phyloP scores from a whole-genome alignment of 1,140 invertebrate genomes.

The Matsumurasca onukii region DNA sequence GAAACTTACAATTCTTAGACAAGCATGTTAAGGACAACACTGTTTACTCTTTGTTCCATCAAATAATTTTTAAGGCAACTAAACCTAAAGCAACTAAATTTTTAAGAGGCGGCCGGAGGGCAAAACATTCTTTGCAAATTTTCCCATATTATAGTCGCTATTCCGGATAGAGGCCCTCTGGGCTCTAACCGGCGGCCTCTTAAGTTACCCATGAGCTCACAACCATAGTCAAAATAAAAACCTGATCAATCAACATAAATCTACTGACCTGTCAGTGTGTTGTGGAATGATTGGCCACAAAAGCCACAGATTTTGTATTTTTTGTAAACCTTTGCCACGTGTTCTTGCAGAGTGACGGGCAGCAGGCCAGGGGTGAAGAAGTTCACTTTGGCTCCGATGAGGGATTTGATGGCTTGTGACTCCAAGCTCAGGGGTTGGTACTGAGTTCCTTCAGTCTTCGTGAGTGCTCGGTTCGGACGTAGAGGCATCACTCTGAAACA shows the following conservation, averaged over 20 bases:
- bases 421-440: background rate
- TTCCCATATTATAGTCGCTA: background rate
- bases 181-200: background rate
- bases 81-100: background rate
- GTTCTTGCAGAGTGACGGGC: background rate
- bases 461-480: too few species aligned
- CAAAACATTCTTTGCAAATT: background rate
- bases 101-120: background rate
- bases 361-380: background rate
- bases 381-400: background rate
- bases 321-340: background rate
- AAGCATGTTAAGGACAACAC: too few species aligned
- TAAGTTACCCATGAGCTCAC: background rate
- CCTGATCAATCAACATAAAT: background rate
- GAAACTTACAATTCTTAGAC: too few species aligned
- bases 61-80: too few species aligned
- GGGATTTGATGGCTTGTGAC: background rate
- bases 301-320: background rate
- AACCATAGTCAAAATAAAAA: background rate
- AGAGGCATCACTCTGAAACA: slow-evolving; percentile 1
- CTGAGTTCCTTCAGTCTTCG: background rate
- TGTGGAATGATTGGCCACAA: background rate
- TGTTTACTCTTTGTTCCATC: too few species aligned
- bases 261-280: background rate
- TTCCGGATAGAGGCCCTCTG: background rate